Conservation (phyloP, 2,888 invertebrate species). For the Drosophila leonis region DNA sequence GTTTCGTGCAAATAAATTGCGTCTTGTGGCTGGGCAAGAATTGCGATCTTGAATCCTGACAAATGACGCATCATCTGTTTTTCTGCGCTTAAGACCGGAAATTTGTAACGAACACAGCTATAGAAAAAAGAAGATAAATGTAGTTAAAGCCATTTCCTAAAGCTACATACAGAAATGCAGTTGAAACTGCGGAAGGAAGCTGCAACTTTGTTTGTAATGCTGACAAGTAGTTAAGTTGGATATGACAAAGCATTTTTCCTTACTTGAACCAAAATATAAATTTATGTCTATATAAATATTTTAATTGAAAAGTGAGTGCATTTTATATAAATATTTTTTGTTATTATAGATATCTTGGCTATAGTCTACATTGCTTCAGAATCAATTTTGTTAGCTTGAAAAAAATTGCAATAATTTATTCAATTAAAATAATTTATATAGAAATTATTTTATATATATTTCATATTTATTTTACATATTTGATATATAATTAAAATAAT, state of each 20-base stretch:
- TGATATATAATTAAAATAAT: neutral
- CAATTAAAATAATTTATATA: neutral
- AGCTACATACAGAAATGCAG: neutral
- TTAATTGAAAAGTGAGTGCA: neutral
- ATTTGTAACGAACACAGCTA: conserved; percentile 37
- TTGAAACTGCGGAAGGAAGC: neutral
- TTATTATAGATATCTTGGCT: too few relatives aligned
- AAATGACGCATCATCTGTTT: conserved; percentile 59
- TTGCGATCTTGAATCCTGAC: conserved; percentile 63
- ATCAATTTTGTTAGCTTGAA: too few relatives aligned
- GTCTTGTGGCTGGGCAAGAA: conserved; percentile 27
- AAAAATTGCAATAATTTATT: too few relatives aligned
- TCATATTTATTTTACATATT: neutral
- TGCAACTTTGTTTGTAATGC: conserved; percentile 1
- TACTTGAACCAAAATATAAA: neutral
- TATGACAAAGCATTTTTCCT: neutral
- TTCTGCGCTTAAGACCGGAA: conserved; percentile 41
- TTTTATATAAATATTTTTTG: too few relatives aligned
- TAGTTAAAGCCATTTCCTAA: conserved; percentile 10
- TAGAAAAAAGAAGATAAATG: neutral
- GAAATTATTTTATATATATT: too few relatives aligned
- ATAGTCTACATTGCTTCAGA: too few relatives aligned
- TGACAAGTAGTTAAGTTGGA: neutral
- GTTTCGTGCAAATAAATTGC: conserved; percentile 59
- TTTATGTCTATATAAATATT: neutral